A percentile compares a stretch with the other conserved stretches of the same genome.
These are phyloP conservation scores for Escarpia spicata DNA, from an alignment of 2,888 invertebrate genomes.

Conservation along the genomic window DNA sequence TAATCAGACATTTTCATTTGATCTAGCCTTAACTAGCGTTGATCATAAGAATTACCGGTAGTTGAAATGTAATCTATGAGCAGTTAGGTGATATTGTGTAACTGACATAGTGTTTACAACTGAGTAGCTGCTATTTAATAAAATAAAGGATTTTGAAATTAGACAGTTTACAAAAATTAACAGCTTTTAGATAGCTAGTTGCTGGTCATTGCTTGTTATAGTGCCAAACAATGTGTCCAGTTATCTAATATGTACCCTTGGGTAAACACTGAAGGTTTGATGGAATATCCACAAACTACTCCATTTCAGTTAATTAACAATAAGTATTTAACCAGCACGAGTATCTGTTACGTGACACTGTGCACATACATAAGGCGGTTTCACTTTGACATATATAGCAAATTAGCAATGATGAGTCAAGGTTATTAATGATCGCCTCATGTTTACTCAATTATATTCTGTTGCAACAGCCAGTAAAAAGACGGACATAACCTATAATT, in stretches of 20 bases:
- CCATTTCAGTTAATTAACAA: background rate
- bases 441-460: background rate
- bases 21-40: too few relatives aligned
- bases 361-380: background rate
- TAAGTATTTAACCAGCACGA: background rate
- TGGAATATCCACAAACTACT: background rate
- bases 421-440: background rate
- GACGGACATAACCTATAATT: background rate
- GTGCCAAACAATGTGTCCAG: background rate
- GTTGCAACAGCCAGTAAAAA: background rate
- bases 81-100: background rate
- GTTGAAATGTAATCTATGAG: background rate
- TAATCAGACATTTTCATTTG: too few relatives aligned
- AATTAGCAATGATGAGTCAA: background rate
- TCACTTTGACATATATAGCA: background rate
- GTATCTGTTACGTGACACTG: background rate
- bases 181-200: background rate
- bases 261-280: background rate
- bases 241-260: background rate
- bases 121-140: background rate
- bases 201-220: background rate
- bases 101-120: background rate
- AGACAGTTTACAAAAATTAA: background rate
- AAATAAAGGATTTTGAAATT: background rate
- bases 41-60: too few relatives aligned